Percentiles rank a stretch among this genome's conserved stretches.
Evolutionary conservation across 2,888 invertebrate genomes (phyloP).

Genomic region (Dascillus cervinus): DNA sequence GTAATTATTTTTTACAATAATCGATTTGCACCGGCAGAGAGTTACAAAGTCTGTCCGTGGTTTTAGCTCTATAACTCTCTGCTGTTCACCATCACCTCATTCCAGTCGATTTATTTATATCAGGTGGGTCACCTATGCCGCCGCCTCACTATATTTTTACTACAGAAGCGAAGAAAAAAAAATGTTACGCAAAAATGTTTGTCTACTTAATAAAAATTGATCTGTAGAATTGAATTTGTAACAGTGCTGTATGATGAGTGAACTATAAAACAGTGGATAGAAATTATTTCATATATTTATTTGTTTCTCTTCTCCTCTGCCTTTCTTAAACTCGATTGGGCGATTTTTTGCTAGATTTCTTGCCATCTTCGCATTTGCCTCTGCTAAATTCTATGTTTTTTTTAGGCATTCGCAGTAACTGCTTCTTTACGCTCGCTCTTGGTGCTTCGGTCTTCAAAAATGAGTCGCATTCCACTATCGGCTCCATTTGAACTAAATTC

Average conservation of each 20-base stretch:
- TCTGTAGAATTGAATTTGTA: slow-evolving; percentile 38
- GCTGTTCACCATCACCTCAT: slow-evolving; percentile 32
- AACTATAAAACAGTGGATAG: slow-evolving; percentile 42
- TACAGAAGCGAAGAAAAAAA: slow-evolving; percentile 28
- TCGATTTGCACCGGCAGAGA: slow-evolving; percentile 7
- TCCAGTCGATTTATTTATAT: slow-evolving; percentile 28
- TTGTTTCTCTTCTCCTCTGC: slow-evolving; percentile 34
- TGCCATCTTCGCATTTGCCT: background rate
- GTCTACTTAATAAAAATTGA: slow-evolving; percentile 32
- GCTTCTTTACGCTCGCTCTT: no score
- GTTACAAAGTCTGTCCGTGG: slow-evolving; percentile 3
- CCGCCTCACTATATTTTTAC: slow-evolving; percentile 36
- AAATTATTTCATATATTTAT: slow-evolving; percentile 40
- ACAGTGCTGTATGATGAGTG: slow-evolving; percentile 40
- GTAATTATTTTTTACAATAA: slow-evolving; percentile 12
- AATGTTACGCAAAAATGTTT: slow-evolving; percentile 28
- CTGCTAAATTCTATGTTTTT: slow-evolving; percentile 12
- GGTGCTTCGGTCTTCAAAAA: no score
- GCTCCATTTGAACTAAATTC: no score
- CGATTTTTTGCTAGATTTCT: background rate
- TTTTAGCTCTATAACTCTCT: slow-evolving; percentile 17
- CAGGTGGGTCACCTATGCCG: slow-evolving; percentile 19
- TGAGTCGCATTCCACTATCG: no score
- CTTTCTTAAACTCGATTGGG: background rate
- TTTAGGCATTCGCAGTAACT: no score